These are phyloP conservation scores for Astyanax mexicanus DNA, from an alignment of 2,797 vertebrate genomes.

Conservation along the genomic window DNA sequence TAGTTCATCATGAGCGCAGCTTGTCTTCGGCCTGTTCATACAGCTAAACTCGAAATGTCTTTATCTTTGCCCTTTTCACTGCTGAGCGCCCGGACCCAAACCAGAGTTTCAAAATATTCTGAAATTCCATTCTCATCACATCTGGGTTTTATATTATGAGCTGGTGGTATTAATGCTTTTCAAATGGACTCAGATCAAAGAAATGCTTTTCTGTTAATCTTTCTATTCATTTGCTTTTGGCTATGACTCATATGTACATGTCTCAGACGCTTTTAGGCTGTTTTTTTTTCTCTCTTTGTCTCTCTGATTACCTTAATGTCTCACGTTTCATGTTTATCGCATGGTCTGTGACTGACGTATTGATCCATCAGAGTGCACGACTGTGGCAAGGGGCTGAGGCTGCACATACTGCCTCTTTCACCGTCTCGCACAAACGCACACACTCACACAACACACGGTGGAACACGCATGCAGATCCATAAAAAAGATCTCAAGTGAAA, in stretches of 20 bases:
- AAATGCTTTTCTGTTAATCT: slow-evolving; percentile 8
- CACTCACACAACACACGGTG: neutral
- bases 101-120: slow-evolving; percentile 10
- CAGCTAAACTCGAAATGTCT: slow-evolving; percentile 7
- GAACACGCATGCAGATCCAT: slow-evolving; percentile 23
- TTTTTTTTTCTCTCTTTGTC: slow-evolving; percentile 25
- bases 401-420: neutral
- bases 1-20: neutral
- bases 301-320: slow-evolving; percentile 37
- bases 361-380: slow-evolving; percentile 14
- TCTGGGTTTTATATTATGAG: neutral
- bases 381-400: slow-evolving; percentile 30
- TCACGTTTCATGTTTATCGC: slow-evolving; percentile 37
- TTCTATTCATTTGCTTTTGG: neutral
- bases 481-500: slow-evolving; percentile 47
- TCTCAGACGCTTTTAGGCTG: neutral
- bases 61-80: slow-evolving; percentile 28
- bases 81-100: neutral
- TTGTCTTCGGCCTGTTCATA: slow-evolving; percentile 7
- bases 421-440: neutral
- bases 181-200: neutral
- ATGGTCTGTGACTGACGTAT: slow-evolving; percentile 18
- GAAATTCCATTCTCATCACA: neutral
- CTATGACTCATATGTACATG: slow-evolving; percentile 1
- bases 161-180: neutral